These are phyloP conservation scores for Sphaeramia orbicularis DNA, from an alignment of 2,797 vertebrate genomes.

Conservation along the genomic window DNA sequence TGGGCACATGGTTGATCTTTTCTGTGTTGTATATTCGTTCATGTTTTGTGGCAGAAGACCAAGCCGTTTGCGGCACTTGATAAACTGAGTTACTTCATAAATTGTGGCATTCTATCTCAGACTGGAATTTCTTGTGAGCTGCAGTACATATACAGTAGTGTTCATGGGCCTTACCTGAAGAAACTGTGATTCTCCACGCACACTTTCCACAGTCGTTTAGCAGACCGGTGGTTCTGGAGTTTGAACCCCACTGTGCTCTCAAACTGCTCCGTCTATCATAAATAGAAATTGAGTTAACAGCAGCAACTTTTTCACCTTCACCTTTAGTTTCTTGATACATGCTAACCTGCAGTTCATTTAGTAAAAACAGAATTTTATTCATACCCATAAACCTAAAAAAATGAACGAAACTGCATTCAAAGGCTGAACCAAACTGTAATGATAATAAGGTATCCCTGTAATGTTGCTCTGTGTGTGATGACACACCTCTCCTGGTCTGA, in stretches of 20 bases:
- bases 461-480: background rate
- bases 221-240: conserved; percentile 95
- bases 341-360: no score
- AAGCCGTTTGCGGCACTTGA: conserved; percentile 3
- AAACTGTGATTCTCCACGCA: conserved; percentile 99
- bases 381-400: no score
- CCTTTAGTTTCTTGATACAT: no score
- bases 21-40: background rate
- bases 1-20: conserved; percentile 18
- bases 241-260: conserved; percentile 99
- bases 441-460: background rate
- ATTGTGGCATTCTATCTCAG: background rate
- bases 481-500: conserved; percentile 96
- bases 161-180: conserved; percentile 89
- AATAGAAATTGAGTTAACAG: conserved; percentile 14
- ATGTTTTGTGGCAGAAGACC: conserved; percentile 9
- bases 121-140: background rate
- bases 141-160: background rate
- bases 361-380: no score
- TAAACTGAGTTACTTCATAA: conserved; percentile 3
- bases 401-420: no score
- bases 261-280: conserved; percentile 93
- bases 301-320: no score
- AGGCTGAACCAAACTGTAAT: background rate
- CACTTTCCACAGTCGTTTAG: conserved; percentile 98